These are phyloP conservation scores for Tuta absoluta DNA, from an alignment of 2,888 invertebrate species.

Conservation along the genomic window DNA sequence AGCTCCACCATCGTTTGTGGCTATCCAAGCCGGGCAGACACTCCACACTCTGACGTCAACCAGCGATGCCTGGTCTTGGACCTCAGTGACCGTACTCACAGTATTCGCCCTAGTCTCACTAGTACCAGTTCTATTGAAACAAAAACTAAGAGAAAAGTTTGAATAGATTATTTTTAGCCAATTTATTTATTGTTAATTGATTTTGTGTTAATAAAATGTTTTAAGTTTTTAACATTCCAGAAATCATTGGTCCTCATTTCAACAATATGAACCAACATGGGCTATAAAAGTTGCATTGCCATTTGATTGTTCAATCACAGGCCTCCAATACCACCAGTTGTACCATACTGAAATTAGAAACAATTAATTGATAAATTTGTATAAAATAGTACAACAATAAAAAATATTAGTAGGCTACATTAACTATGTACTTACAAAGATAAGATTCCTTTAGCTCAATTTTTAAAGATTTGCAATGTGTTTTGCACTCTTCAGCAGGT, in stretches of 20 bases:
- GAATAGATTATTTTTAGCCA: slow-evolving; percentile 79
- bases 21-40: slow-evolving; percentile 98
- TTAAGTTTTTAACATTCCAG: slow-evolving; percentile 70
- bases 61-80: slow-evolving; percentile 93
- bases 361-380: slow-evolving; percentile 18
- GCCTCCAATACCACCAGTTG: slow-evolving; percentile 93
- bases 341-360: slow-evolving; percentile 86
- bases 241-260: slow-evolving; percentile 43
- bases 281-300: slow-evolving; percentile 83
- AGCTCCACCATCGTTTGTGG: slow-evolving; percentile 97
- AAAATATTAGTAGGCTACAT: not conserved
- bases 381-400: slow-evolving; percentile 37
- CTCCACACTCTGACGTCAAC: slow-evolving; percentile 95
- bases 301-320: slow-evolving; percentile 81
- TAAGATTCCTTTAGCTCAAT: slow-evolving; percentile 86
- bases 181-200: slow-evolving; percentile 54
- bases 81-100: slow-evolving; percentile 88
- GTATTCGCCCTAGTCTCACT: slow-evolving; percentile 91
- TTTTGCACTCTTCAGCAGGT: slow-evolving; percentile 89
- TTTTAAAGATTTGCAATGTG: slow-evolving; percentile 86
- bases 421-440: slow-evolving; percentile 83
- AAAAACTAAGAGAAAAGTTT: slow-evolving; percentile 88
- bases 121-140: slow-evolving; percentile 92
- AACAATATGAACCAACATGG: slow-evolving; percentile 88
- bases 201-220: slow-evolving; percentile 49